Conservation (phyloP, 1,140 invertebrate species). For the Tetraneura akinire region DNA sequence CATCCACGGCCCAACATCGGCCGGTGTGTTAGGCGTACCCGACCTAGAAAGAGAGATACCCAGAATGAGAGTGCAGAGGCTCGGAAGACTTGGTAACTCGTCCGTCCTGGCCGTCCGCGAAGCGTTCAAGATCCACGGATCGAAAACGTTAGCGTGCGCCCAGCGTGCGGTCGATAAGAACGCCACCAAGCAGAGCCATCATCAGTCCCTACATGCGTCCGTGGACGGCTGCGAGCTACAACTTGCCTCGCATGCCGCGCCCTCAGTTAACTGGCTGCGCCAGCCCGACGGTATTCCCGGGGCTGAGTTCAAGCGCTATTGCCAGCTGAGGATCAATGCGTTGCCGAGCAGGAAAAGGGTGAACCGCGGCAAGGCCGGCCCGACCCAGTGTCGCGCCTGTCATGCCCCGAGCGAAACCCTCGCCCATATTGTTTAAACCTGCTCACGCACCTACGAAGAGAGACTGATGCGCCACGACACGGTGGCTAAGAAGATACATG, state of each 20-base stretch:
- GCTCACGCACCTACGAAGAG: neutral
- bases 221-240: neutral
- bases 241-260: neutral
- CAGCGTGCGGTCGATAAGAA: neutral
- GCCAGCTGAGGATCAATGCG: neutral
- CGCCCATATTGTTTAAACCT: neutral
- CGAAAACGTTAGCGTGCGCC: rapidly evolving
- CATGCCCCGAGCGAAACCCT: neutral
- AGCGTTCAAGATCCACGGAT: neutral
- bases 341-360: neutral
- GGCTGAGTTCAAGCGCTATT: neutral
- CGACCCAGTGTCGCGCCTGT: neutral
- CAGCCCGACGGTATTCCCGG: neutral
- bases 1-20: neutral
- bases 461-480: neutral
- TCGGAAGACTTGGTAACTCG: neutral
- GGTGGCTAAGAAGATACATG: neutral
- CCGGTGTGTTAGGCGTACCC: neutral
- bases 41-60: neutral
- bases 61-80: rapidly evolving
- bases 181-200: neutral
- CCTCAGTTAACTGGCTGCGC: neutral
- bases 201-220: neutral
- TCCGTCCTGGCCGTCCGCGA: neutral
- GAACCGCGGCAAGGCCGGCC: neutral